These are phyloP conservation scores for Borostomias antarcticus DNA, from an alignment of 2,797 vertebrate genomes.

Conservation along the genomic window DNA sequence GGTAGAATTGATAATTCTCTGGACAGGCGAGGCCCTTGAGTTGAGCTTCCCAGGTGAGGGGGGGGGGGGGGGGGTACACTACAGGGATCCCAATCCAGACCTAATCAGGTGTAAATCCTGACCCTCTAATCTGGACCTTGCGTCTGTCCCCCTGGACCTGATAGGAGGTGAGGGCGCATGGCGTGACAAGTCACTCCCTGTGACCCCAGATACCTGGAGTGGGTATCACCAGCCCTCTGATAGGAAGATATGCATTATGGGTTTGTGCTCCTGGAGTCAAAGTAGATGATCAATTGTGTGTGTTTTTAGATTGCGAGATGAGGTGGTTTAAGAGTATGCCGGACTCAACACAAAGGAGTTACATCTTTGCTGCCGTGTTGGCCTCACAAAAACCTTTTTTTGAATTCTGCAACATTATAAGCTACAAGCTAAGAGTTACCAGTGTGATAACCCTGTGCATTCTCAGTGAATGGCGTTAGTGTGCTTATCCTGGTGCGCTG, in stretches of 20 bases:
- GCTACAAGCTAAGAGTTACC: not conserved
- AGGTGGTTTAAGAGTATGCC: no score
- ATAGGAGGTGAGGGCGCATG: not conserved
- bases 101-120: constrained; percentile 48
- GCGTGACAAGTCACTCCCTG: constrained; percentile 10
- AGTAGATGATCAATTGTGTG: not conserved
- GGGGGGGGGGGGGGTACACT: not conserved
- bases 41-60: constrained; percentile 3
- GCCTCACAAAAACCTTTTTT: not conserved
- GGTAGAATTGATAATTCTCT: not conserved
- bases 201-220: not conserved
- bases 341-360: not conserved
- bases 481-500: constrained; percentile 43
- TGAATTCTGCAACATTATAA: not conserved
- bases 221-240: not conserved
- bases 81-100: constrained; percentile 33
- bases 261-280: not conserved
- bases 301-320: not conserved
- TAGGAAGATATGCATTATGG: not conserved
- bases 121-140: constrained; percentile 46
- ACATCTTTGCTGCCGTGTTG: not conserved
- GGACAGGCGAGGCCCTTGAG: constrained; percentile 26
- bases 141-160: constrained; percentile 28
- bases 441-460: not conserved
- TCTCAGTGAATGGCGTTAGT: constrained; percentile 7